Evolutionary conservation across 2,888 invertebrate species (phyloP).

Genomic region (Drosophila acutilabella): DNA sequence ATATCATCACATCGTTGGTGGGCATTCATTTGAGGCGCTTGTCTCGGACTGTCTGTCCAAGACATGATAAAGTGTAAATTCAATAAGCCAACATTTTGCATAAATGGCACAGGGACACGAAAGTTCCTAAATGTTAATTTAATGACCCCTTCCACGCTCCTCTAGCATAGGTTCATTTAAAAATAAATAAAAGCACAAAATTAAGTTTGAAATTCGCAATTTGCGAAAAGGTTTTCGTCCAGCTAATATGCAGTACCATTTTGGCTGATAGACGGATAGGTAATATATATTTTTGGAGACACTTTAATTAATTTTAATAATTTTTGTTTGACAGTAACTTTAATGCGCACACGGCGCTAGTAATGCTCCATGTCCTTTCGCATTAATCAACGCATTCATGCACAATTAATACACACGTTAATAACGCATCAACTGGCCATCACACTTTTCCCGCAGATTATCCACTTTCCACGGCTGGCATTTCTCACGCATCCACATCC

Average conservation of each 20-base stretch:
- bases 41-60: conserved; percentile 30
- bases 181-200: conserved; percentile 13
- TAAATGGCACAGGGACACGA: conserved; percentile 48
- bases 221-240: no score
- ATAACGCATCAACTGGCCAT: conserved; percentile 65
- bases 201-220: neutral
- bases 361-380: conserved; percentile 9
- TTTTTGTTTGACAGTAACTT: conserved; percentile 25
- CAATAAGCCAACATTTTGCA: conserved; percentile 70
- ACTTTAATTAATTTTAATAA: conserved; percentile 24
- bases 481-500: conserved; percentile 14
- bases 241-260: no score
- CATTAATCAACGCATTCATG: conserved; percentile 69
- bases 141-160: conserved; percentile 49
- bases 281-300: conserved; percentile 18
- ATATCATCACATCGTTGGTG: conserved; percentile 38
- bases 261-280: no score
- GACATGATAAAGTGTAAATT: conserved; percentile 57
- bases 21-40: conserved; percentile 59
- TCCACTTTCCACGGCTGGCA: conserved; percentile 27
- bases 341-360: conserved; percentile 18
- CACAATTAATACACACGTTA: conserved; percentile 72
- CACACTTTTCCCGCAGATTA: conserved; percentile 33
- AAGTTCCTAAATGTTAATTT: conserved; percentile 65
- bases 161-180: neutral